Evolutionary conservation across 2,113 vertebrate genomes (phyloP), one percentile per base, ranked within the genome.

Genomic region (Melanocharis versteri): DNA sequence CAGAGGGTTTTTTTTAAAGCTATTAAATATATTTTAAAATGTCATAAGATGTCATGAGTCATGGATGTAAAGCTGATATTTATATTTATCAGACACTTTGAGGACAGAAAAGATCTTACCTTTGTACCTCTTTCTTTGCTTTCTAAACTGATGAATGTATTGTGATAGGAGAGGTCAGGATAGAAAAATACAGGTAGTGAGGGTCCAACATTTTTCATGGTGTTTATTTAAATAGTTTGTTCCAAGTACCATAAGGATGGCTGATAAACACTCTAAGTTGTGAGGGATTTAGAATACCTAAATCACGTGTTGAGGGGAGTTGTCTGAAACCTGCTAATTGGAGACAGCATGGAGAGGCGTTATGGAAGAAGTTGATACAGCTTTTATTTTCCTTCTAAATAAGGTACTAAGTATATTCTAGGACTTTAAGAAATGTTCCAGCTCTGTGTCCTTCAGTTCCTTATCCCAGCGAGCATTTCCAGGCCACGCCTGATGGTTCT

Each of bases 1-100:
- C 97, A 88, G 69, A 83, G n/a, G 19, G 0, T 0, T 11, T 66
- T 95, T 95, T 95, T 65, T 78, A 19, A 72, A 96, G 87, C 88
- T 96, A 80, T 97, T 98, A 97, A 97, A 91, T 98, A 93, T 82
- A 96, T 85, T 93, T 96, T 93, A 87, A 87, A 95, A 92, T 97
- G 96, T 93, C 71, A 35, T 91, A 64, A 82, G 84, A 85, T 96
- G 87, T 90, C 92, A 83, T 90, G 44, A 90, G 44, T 66, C 9
- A 5, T 94, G 86, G 85, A 96, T 90, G 91, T 89, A 95, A 56
- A 73, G 81, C 58, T 89, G 87, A 73, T 97, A 94, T 97, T 96
- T 97, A 72, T 96, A 97, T 98, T 97, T 97, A 97, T 97, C 75
- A 89, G 83, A 89, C 77, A 62, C 84, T 96, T 97, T 87, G 94